Evolutionary conservation across 1,140 invertebrate genomes (phyloP).

Genomic region (Tetragonula clypearis): DNA sequence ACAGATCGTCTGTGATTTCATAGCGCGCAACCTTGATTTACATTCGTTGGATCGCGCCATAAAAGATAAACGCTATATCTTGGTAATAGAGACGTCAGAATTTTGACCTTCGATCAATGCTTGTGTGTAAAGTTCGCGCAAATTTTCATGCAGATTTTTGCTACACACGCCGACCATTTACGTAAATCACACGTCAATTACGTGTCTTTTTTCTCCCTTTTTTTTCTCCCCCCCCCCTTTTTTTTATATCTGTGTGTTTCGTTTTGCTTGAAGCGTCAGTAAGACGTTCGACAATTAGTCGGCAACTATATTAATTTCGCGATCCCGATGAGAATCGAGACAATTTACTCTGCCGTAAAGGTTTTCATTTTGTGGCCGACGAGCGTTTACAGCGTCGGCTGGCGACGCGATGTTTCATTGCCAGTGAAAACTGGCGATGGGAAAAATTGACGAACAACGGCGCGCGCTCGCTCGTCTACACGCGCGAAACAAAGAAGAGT

Average conservation of each 20-base stretch:
- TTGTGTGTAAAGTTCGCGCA: neutral
- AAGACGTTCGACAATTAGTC: neutral
- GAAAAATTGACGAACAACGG: conserved; percentile 72
- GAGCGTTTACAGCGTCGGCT: neutral
- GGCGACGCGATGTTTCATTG: neutral
- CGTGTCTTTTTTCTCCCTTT: neutral
- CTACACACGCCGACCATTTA: neutral
- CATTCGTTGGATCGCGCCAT: conserved; percentile 1
- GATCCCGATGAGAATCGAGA: neutral
- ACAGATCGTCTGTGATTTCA: neutral
- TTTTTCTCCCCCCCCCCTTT: too few species aligned
- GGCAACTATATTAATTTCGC: neutral
- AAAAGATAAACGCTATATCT: neutral
- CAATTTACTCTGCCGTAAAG: neutral
- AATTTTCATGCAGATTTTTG: neutral
- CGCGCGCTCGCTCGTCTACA: conserved; percentile 49
- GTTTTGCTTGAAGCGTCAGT: neutral
- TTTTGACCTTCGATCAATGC: neutral
- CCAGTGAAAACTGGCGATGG: conserved; percentile 65
- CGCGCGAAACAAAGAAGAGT: conserved; percentile 69
- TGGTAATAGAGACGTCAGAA: neutral
- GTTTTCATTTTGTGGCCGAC: conserved; percentile 29
- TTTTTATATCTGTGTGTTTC: neutral
- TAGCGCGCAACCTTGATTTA: conserved; percentile 14
- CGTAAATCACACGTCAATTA: neutral